phyloP scores from a whole-genome alignment of 2,888 invertebrate species.

The Drosophila nr. medialis region DNA sequence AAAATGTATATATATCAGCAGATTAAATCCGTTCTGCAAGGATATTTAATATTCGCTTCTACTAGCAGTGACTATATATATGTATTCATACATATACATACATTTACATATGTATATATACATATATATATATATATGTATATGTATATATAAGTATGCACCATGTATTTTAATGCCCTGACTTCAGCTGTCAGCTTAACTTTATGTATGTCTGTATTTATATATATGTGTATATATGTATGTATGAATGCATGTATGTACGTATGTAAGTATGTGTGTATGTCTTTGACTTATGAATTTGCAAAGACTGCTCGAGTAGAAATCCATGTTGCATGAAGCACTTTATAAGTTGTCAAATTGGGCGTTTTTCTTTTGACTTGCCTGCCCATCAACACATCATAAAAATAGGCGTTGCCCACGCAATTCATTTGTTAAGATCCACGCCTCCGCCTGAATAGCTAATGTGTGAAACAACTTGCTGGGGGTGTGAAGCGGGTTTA shows the following conservation, averaged over 20 bases:
- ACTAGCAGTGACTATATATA: not conserved
- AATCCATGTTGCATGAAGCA: slow-evolving; percentile 16
- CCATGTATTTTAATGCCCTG: not conserved
- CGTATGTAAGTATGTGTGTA: not conserved
- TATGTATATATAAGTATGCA: not conserved
- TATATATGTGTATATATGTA: not conserved
- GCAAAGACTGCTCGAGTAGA: slow-evolving; percentile 3
- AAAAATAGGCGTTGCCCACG: slow-evolving; percentile 18
- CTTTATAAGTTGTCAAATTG: slow-evolving; percentile 35
- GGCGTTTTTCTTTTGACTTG: slow-evolving; percentile 21
- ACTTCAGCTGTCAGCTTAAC: not conserved
- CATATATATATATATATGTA: not conserved
- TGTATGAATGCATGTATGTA: not conserved
- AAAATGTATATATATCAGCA: not conserved
- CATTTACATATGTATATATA: not conserved
- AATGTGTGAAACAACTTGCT: slow-evolving; percentile 52
- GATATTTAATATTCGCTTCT: not conserved
- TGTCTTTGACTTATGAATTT: slow-evolving; percentile 1
- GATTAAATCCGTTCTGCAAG: not conserved
- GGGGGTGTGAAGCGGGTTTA: not conserved
- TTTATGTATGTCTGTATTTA: not conserved
- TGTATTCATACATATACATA: too few species aligned
- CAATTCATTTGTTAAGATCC: slow-evolving; percentile 56
- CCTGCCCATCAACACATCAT: not conserved
- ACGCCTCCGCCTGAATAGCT: slow-evolving; percentile 54